phyloP scores from a whole-genome alignment of 2,113 vertebrate genomes.

The Thermophis baileyi region DNA sequence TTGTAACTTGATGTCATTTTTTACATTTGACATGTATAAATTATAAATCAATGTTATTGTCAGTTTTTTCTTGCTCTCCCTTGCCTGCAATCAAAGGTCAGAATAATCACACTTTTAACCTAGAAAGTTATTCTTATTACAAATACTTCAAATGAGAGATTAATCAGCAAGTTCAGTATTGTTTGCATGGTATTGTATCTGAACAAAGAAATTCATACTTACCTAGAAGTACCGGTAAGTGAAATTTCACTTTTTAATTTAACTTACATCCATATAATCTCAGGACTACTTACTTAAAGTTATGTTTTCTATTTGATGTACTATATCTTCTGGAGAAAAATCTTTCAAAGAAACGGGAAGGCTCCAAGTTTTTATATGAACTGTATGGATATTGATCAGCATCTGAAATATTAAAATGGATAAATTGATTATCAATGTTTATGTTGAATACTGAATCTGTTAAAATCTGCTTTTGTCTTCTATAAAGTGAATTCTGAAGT shows the following conservation, averaged over 20 bases:
- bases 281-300: neutral
- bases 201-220: neutral
- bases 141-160: constrained; percentile 19
- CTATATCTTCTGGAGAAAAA: neutral
- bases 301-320: constrained; percentile 3
- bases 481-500: neutral
- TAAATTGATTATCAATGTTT: neutral
- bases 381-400: neutral
- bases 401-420: neutral
- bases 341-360: constrained; percentile 22
- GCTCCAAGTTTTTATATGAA: neutral
- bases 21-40: too few relatives aligned
- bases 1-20: too few relatives aligned
- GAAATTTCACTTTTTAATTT: neutral
- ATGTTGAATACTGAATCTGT: neutral
- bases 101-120: neutral
- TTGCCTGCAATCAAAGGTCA: neutral
- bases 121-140: neutral
- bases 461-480: neutral
- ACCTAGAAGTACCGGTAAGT: neutral
- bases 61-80: too few relatives aligned
- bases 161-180: constrained; percentile 6
- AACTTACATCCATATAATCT: neutral
- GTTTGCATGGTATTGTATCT: constrained; percentile 9
- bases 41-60: too few relatives aligned